Evolutionary conservation across 2,888 invertebrate species (phyloP), one percentile per base, ranked within the genome.

Genomic region (Dryomyza anilis): DNA sequence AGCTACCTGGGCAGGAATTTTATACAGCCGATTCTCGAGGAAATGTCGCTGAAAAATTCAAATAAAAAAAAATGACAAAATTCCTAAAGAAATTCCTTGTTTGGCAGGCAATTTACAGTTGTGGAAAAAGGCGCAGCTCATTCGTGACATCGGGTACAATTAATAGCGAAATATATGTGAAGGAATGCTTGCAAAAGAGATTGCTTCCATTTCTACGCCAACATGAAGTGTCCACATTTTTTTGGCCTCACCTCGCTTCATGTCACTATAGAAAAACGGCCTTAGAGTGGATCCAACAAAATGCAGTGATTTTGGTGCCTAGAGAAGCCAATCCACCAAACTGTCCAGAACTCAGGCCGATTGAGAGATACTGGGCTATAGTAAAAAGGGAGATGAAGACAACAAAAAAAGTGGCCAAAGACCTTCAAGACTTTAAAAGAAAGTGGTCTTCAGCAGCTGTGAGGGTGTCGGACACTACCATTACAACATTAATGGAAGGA

Each of bases 291-390:
- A n/a, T n/a, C n/a, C 39, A 39, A 39, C 39, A 8, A 16, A 39
- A 8, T 39, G 1, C 14, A 39, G 39, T 39, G 16, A 5, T 39
- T 39, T 39, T 39, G 39, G 39, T 39, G 14, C 36, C 36, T 14
- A 36, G 36, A 36, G 36, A 36, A n/a, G 46, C 46, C n/a, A 46
- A 46, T 46, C 46, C 46, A 46, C 46, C 46, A 21, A 46, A 46
- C 21, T 46, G 19, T 46, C 46, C 46, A 46, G n/a, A 46, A 16
- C 16, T 46, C 16, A 46, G 46, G 19, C 46, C 46, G 19, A 16
- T 46, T n/a, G 21, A 46, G 19, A 46, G 46, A 46, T 46, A 46
- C 19, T 46, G 46, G 46, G 46, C 46, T 21, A 8, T 46, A 8
- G 16, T 46, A n/a, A 46, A 46, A 46, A 46, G 46, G 46, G 10